phyloP scores from a whole-genome alignment of 1,140 invertebrate species.

The Pemphigus obesinymphae region DNA sequence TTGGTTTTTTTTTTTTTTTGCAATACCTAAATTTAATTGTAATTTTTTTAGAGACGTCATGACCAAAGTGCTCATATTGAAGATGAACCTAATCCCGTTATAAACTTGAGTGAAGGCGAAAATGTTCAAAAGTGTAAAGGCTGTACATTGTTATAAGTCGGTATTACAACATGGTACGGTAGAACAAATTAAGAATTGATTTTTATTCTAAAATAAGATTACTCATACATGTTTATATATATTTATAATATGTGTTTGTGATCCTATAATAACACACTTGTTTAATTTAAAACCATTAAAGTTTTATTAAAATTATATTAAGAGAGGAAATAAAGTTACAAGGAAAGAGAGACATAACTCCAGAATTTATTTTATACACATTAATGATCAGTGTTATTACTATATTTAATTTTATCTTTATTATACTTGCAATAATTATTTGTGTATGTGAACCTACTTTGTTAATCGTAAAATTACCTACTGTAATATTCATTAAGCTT shows the following conservation, averaged over 20 bases:
- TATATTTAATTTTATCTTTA: slow-evolving; percentile 3
- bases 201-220: slow-evolving; percentile 13
- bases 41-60: slow-evolving; percentile 43
- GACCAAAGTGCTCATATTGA: slow-evolving; percentile 43
- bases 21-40: background rate
- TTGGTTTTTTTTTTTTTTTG: background rate
- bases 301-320: background rate
- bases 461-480: background rate
- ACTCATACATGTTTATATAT: background rate
- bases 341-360: background rate
- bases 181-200: slow-evolving; percentile 7
- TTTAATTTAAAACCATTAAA: background rate
- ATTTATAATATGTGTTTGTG: background rate
- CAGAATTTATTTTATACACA: background rate
- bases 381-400: background rate
- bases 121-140: slow-evolving; percentile 38
- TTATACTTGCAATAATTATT: slow-evolving; percentile 9
- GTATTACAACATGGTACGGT: background rate
- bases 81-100: slow-evolving; percentile 36
- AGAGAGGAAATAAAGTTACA: background rate
- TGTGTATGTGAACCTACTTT: background rate
- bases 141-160: slow-evolving; percentile 11
- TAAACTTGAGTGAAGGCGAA: slow-evolving; percentile 11
- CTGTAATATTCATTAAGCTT: background rate
- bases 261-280: background rate